These are phyloP conservation scores for Euthynnus affinis DNA, from an alignment of 2,797 vertebrate species.

Conservation along the genomic window DNA sequence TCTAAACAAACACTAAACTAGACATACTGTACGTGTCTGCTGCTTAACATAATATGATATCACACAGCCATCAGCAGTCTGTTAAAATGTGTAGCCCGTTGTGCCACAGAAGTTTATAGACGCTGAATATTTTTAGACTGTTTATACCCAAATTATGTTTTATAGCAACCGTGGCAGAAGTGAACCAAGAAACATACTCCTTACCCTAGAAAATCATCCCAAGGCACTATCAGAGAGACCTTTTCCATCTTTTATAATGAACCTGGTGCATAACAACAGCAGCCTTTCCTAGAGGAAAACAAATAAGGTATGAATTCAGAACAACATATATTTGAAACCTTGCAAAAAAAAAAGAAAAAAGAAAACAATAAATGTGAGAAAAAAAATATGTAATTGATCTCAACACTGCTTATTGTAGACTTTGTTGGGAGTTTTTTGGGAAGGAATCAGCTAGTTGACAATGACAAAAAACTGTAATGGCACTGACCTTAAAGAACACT, in stretches of 20 bases:
- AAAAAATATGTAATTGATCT: background rate
- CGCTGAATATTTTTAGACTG: slow-evolving; percentile 18
- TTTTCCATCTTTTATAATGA: slow-evolving; percentile 47
- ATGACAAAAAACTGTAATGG: slow-evolving; percentile 8
- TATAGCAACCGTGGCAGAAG: slow-evolving; percentile 7
- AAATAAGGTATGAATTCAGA: slow-evolving; percentile 10
- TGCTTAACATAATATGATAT: slow-evolving; percentile 9
- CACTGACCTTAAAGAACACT: slow-evolving; percentile 33
- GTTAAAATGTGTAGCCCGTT: slow-evolving; percentile 21
- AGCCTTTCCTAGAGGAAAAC: slow-evolving; percentile 31
- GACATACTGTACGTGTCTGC: slow-evolving; percentile 1
- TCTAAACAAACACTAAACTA: slow-evolving; percentile 7
- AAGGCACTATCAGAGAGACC: slow-evolving; percentile 15
- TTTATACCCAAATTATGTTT: slow-evolving; percentile 42
- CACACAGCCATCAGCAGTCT: slow-evolving; percentile 14
- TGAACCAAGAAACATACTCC: slow-evolving; percentile 26
- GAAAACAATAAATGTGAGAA: slow-evolving; percentile 5
- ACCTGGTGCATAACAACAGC: slow-evolving; percentile 25
- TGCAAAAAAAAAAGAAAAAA: slow-evolving; percentile 1
- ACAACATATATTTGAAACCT: slow-evolving; percentile 7
- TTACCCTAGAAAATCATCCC: slow-evolving; percentile 35
- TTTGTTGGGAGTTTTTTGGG: background rate
- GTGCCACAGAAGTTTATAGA: slow-evolving; percentile 1
- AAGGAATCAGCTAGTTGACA: background rate
- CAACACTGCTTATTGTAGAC: background rate